These are phyloP conservation scores for Prionailurus bengalensis DNA, from an alignment of 2,113 vertebrate genomes.

Conservation along the genomic window DNA sequence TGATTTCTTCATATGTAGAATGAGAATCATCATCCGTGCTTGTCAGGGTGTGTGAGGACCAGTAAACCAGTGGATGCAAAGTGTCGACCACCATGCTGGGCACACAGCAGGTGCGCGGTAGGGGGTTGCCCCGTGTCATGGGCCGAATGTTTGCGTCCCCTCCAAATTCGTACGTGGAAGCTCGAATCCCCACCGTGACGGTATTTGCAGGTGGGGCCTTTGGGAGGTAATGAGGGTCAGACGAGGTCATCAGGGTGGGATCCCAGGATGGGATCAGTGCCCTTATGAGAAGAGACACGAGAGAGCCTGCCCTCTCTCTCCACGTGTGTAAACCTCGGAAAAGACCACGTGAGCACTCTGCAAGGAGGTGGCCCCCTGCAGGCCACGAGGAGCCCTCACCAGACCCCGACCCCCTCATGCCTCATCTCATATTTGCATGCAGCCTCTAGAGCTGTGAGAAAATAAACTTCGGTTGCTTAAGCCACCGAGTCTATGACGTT, in stretches of 20 bases:
- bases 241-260: background rate
- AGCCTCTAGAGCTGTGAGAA: background rate
- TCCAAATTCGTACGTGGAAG: background rate
- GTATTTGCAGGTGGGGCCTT: background rate
- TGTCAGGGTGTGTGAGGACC: background rate
- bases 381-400: background rate
- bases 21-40: too few species aligned
- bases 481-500: background rate
- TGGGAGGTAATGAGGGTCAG: background rate
- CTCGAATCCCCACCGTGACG: background rate
- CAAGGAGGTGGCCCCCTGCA: background rate
- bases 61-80: accelerated
- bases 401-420: background rate
- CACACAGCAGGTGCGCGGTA: background rate
- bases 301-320: accelerated
- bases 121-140: accelerated
- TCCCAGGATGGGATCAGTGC: background rate
- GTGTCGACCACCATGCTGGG: accelerated
- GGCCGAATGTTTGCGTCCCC: background rate
- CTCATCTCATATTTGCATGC: background rate
- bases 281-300: background rate
- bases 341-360: background rate
- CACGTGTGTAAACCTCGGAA: background rate
- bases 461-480: background rate
- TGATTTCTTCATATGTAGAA: background rate